Percentiles rank a stretch among this genome's conserved stretches.
Conservation (phyloP, 2,888 invertebrate species). For the Scaptomyza flava region DNA sequence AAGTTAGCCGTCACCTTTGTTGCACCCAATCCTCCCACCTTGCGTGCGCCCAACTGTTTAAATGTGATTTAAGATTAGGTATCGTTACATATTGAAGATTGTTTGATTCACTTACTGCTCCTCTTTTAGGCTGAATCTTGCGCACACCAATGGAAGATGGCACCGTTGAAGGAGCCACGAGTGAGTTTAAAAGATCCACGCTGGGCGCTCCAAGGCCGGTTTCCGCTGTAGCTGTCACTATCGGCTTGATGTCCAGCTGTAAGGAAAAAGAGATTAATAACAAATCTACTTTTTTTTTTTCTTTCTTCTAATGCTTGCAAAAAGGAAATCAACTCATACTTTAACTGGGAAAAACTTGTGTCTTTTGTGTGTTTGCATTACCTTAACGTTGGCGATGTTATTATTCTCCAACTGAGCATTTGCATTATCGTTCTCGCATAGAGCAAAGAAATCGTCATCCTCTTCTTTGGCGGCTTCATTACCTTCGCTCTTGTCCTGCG, state of each 20-base stretch:
- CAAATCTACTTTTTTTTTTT: too few species aligned
- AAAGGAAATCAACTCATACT: conserved; percentile 31
- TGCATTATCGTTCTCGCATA: conserved; percentile 86
- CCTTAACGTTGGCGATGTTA: conserved; percentile 84
- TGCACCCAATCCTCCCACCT: conserved; percentile 93
- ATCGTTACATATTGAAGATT: background rate
- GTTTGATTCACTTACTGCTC: conserved; percentile 86
- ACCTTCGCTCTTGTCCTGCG: conserved; percentile 85
- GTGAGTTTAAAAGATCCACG: conserved; percentile 83
- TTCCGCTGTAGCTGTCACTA: conserved; percentile 35
- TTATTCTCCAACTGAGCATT: conserved; percentile 83
- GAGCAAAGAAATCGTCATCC: conserved; percentile 94
- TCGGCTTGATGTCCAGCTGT: conserved; percentile 68
- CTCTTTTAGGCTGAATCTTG: conserved; percentile 89
- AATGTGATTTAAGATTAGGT: background rate
- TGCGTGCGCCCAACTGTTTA: conserved; percentile 91
- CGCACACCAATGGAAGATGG: conserved; percentile 90
- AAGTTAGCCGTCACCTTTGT: conserved; percentile 97
- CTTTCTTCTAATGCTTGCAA: background rate
- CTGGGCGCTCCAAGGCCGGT: conserved; percentile 68
- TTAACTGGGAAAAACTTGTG: conserved; percentile 28
- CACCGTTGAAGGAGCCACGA: conserved; percentile 82
- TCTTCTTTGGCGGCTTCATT: conserved; percentile 85
- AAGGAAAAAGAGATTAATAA: conserved; percentile 14
- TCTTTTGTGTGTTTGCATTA: conserved; percentile 71